phyloP scores from a whole-genome alignment of 2,888 invertebrate species.

The Ormyrus thymus region DNA sequence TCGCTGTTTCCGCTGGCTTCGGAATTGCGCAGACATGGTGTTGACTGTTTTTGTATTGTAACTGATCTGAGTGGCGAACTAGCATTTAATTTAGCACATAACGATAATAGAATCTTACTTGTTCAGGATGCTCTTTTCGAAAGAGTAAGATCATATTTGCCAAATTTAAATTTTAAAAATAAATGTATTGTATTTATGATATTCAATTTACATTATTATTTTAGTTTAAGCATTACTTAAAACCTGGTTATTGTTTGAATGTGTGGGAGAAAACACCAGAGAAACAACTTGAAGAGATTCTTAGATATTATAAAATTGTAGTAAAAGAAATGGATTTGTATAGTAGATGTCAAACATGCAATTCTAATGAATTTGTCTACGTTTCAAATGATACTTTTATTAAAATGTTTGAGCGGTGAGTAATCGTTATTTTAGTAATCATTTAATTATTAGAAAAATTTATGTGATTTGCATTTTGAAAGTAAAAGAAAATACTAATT shows the following conservation, averaged over 20 bases:
- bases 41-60: conserved; percentile 75
- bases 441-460: too few relatives aligned
- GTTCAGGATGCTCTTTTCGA: conserved; percentile 76
- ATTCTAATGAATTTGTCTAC: conserved; percentile 75
- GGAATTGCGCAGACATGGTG: conserved; percentile 81
- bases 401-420: conserved; percentile 47
- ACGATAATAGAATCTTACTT: conserved; percentile 78
- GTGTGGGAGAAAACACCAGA: conserved; percentile 77
- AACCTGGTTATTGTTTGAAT: conserved; percentile 78
- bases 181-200: neutral
- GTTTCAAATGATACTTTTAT: conserved; percentile 74
- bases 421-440: neutral
- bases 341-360: conserved; percentile 82
- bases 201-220: conserved; percentile 44
- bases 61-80: conserved; percentile 75
- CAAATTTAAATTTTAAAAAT: neutral
- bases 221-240: conserved; percentile 75
- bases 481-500: too few relatives aligned
- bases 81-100: conserved; percentile 76
- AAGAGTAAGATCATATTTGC: conserved; percentile 67
- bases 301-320: conserved; percentile 81
- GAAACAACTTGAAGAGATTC: conserved; percentile 82
- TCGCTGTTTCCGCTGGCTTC: conserved; percentile 79
- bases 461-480: too few relatives aligned
- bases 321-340: conserved; percentile 82